Evolutionary conservation across 2,888 invertebrate species (phyloP), one percentile per base, ranked within the genome.

Genomic region (Orgyia antiqua): DNA sequence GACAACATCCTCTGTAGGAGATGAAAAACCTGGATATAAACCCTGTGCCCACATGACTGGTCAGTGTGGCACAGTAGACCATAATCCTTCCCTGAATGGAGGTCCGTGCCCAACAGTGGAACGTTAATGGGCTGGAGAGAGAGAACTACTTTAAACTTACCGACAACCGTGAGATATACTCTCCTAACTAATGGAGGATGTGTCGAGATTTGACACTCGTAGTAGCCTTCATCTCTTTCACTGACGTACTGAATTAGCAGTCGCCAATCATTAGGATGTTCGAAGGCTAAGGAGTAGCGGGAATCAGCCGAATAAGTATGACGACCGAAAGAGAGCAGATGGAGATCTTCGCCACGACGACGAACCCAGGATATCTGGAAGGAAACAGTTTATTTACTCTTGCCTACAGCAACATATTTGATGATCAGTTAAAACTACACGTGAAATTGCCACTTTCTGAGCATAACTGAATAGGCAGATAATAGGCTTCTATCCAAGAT

Each of bases 131-230:
- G n/a, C n/a, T n/a, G n/a, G n/a, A n/a, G n/a, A n/a, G n/a, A n/a
- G n/a, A n/a, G 6, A 15, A 15, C 6, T 15, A 15, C 15, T 15
- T 15, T 4, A 7, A 1, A 84, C 91, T 89, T 63, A 93, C 93
- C 93, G 63, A 92, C 91, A 51, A 93, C 92, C 51, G 88, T 86
- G 36, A 93, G 88, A 67, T 90, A 88, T 27, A 93, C 90, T 59
- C 90, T 87, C 53, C 92, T 84, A 43, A 92, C 91, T 34, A 92
- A 73, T 6, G 93, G 92, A 5, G 93, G 93, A 70, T 93, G 93
- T 10, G 91, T 90, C n/a, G 92, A 93, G 45, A 93, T 91, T 79
- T 93, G 93, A 54, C 93, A 93, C 71, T 93, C 93, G 72, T 93
- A 93, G 52, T 88, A 89, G n/a, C 94, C 94, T 42, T 92, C 91